Evolutionary conservation across 2,888 invertebrate genomes (phyloP).

Genomic region (Phragmatobia fuliginosa): DNA sequence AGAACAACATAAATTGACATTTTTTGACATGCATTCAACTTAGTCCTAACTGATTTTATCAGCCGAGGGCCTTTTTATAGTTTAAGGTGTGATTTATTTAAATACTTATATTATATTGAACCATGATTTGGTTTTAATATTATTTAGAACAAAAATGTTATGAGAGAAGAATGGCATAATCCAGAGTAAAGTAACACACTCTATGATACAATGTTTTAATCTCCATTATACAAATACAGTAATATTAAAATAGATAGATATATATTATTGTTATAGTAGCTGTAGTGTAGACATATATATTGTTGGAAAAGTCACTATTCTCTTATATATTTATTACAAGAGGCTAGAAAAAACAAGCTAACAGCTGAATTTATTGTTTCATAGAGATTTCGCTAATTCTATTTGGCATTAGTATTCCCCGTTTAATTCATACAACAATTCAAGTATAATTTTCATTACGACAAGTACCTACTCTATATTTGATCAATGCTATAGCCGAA

Average conservation of each 20-base stretch:
- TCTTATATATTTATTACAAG: not conserved
- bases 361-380: not conserved
- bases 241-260: not conserved
- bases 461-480: not conserved
- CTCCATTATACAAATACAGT: not conserved
- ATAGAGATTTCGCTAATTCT: not conserved
- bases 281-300: too few relatives aligned
- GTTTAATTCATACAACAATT: too few relatives aligned
- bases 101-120: not conserved
- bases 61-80: slow-evolving; percentile 38
- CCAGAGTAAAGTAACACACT: too few relatives aligned
- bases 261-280: too few relatives aligned
- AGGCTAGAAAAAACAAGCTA: not conserved
- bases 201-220: too few relatives aligned
- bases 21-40: slow-evolving; percentile 24
- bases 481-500: slow-evolving; percentile 6
- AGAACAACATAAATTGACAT: slow-evolving; percentile 32
- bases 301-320: not conserved
- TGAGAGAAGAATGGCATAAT: not conserved
- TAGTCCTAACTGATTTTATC: slow-evolving; percentile 4
- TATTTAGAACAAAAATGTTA: not conserved
- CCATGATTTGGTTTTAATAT: not conserved
- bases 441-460: not conserved
- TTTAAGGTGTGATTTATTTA: slow-evolving; percentile 1
- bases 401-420: not conserved